phyloP scores from a whole-genome alignment of 1,140 invertebrate species.

The Hyposmocoma kahamanoa region DNA sequence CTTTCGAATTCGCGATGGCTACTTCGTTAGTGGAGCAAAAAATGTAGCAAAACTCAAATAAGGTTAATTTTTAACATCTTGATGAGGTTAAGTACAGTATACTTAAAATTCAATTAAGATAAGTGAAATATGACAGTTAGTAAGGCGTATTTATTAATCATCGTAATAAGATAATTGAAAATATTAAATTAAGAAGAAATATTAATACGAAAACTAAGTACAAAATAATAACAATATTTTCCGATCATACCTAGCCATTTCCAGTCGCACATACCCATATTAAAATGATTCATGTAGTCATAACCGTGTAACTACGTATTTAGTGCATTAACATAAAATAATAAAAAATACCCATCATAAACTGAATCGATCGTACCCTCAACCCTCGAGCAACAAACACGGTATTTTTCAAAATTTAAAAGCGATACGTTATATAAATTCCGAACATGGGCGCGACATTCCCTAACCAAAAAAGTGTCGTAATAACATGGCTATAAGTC shows the following conservation, averaged over 20 bases:
- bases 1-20: no score
- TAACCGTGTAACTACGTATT: constrained; percentile 32
- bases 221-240: not conserved
- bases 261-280: constrained; percentile 1
- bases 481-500: constrained; percentile 44
- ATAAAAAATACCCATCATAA: constrained; percentile 55
- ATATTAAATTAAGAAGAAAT: no score
- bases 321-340: constrained; percentile 49
- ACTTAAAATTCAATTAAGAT: no score
- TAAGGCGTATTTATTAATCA: no score
- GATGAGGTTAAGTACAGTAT: no score
- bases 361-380: constrained; percentile 39
- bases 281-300: constrained; percentile 24
- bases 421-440: constrained; percentile 42
- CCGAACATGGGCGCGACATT: constrained; percentile 32
- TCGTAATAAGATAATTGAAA: no score
- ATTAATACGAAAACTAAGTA: no score
- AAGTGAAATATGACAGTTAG: no score
- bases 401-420: constrained; percentile 38
- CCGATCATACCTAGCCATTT: not conserved
- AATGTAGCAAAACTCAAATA: no score
- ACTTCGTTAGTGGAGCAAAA: no score
- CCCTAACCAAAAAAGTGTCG: constrained; percentile 35
- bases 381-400: constrained; percentile 46
- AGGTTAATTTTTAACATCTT: no score